Conservation (phyloP, 35 echinoderm and acorn worm species). For the Hemicentrotus pulcherrimus region DNA sequence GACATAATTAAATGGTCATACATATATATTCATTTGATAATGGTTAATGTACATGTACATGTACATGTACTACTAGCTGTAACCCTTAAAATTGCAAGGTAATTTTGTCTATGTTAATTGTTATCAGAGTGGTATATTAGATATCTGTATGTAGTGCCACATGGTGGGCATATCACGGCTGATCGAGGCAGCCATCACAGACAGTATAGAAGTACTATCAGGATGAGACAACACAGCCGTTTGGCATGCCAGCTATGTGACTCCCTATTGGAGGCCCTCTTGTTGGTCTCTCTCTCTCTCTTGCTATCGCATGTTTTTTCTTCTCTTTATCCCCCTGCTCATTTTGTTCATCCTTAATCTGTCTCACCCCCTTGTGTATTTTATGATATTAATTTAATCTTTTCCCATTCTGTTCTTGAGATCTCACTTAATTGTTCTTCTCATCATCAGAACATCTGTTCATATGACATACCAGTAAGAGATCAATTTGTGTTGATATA, state of each 20-base stretch:
- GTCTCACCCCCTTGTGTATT: neutral
- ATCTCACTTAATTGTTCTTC: neutral
- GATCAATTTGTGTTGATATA: neutral
- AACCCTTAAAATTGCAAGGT: no score
- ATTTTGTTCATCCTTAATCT: neutral
- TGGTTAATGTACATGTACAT: neutral
- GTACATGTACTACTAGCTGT: neutral
- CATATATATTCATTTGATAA: no score
- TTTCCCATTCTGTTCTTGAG: neutral
- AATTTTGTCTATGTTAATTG: no score
- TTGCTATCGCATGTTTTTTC: neutral
- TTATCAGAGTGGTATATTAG: no score
- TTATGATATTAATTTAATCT: neutral
- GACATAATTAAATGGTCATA: no score
- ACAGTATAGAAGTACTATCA: neutral
- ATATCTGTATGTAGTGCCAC: no score
- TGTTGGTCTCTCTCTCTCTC: neutral
- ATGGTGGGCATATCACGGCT: neutral
- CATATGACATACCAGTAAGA: neutral
- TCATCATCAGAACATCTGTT: neutral
- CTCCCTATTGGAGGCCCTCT: slow-evolving; percentile 24
- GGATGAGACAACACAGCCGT: slow-evolving; percentile 15
- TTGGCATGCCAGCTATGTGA: slow-evolving; percentile 45
- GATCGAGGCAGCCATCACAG: neutral
- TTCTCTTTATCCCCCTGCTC: neutral